Conservation (phyloP, 2,888 invertebrate species). For the Bombylius discolor region DNA sequence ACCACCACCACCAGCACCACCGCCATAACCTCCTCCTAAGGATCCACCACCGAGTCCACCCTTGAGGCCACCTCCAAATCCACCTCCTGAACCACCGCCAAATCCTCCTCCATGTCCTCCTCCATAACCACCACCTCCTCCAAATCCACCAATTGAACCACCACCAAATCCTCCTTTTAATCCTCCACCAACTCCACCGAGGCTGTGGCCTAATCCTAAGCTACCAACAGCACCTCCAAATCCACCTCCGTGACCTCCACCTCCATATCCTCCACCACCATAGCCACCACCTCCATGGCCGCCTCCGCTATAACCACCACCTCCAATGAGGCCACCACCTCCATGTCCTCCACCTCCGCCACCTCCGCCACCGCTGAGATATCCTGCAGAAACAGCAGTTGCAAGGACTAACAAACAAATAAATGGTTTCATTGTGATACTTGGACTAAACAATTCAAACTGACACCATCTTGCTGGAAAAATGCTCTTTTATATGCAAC, state of each 20-base stretch:
- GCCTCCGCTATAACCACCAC: background rate
- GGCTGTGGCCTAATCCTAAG: background rate
- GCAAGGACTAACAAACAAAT: background rate
- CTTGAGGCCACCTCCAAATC: background rate
- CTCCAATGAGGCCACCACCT: background rate
- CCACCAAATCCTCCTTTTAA: background rate
- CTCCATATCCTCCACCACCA: background rate
- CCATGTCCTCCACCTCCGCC: background rate
- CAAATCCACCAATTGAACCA: background rate
- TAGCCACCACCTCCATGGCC: background rate
- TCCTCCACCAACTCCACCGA: background rate
- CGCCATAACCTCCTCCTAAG: background rate
- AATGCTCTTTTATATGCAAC: background rate
- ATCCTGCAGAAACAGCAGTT: background rate
- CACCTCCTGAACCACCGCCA: background rate
- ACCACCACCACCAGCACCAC: background rate
- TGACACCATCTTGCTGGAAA: background rate
- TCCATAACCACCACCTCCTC: background rate
- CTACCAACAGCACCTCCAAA: background rate
- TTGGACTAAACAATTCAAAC: background rate
- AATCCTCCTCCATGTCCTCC: background rate
- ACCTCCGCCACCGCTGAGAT: background rate
- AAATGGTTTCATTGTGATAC: background rate
- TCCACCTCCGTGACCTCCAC: too few species aligned
- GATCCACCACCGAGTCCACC: background rate